Evolutionary conservation across 2,797 vertebrate species (phyloP).

Genomic region (Gobio occitaniae): DNA sequence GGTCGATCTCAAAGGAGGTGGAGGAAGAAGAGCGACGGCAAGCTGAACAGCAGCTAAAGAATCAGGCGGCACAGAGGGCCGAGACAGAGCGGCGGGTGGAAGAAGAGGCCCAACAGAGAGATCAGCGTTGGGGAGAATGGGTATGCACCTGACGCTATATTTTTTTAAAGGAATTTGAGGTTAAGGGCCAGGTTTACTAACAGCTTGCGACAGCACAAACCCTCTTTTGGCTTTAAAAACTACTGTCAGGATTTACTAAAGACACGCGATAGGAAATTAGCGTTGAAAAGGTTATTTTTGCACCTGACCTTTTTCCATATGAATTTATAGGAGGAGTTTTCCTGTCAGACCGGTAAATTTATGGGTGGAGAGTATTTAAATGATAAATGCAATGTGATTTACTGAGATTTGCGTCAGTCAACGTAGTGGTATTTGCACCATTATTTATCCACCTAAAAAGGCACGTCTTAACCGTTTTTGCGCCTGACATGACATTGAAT

Average conservation of each 20-base stretch:
- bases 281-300: too few relatives aligned
- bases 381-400: too few relatives aligned
- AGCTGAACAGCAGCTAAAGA: constrained; percentile 74
- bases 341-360: too few relatives aligned
- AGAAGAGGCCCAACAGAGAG: constrained; percentile 78
- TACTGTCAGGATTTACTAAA: neutral
- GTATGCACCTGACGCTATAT: constrained; percentile 68
- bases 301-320: too few relatives aligned
- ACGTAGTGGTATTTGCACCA: neutral
- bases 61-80: constrained; percentile 71
- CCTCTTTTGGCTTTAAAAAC: neutral
- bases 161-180: neutral
- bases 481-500: too few relatives aligned
- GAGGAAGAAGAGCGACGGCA: constrained; percentile 73
- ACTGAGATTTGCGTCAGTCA: neutral
- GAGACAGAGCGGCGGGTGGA: constrained; percentile 75
- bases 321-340: too few relatives aligned
- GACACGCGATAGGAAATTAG: neutral
- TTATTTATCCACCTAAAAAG: neutral
- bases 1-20: constrained; percentile 79
- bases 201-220: too few relatives aligned
- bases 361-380: too few relatives aligned
- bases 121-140: constrained; percentile 87
- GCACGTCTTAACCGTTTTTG: neutral
- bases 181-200: neutral